Conservation (phyloP, 2,113 vertebrate genomes). For the Trematomus loennbergii region DNA sequence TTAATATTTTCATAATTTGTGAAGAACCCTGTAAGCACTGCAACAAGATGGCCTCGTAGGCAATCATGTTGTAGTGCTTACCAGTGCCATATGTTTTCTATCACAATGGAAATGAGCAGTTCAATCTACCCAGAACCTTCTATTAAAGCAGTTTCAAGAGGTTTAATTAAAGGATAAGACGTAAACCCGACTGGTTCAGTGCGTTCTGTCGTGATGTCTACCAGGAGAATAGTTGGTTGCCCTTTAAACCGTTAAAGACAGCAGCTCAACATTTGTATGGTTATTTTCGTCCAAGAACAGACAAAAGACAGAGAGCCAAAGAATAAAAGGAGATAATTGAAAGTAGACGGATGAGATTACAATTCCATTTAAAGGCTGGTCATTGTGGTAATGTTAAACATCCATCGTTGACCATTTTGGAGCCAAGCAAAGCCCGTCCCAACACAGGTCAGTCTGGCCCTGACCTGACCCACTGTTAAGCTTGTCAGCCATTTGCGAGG, state of each 20-base stretch:
- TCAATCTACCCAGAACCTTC: slow-evolving; percentile 23
- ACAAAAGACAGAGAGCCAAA: not conserved
- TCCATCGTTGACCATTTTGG: slow-evolving; percentile 23
- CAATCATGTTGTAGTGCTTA: not conserved
- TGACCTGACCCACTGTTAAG: slow-evolving; percentile 63
- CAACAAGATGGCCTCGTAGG: too few relatives aligned
- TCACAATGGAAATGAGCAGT: slow-evolving; percentile 14
- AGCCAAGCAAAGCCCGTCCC: slow-evolving; percentile 34
- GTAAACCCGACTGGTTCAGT: slow-evolving; percentile 8
- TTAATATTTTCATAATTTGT: too few relatives aligned
- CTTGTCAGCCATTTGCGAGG: slow-evolving; percentile 65
- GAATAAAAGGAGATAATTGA: slow-evolving; percentile 4
- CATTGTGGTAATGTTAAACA: slow-evolving; percentile 23
- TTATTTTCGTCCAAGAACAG: slow-evolving; percentile 35
- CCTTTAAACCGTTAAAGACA: slow-evolving; percentile 2
- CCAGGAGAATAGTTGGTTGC: slow-evolving; percentile 34
- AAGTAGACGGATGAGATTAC: slow-evolving; percentile 5
- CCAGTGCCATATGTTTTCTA: not conserved
- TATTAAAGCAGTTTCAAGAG: slow-evolving; percentile 26
- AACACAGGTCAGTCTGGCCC: slow-evolving; percentile 52
- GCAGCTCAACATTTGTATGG: slow-evolving; percentile 34
- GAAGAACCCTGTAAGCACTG: too few relatives aligned
- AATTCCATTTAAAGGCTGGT: slow-evolving; percentile 40
- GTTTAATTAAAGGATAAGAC: slow-evolving; percentile 8
- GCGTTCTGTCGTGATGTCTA: not conserved